phyloP scores from a whole-genome alignment of 2,113 vertebrate species.

The Chitala chitala region DNA sequence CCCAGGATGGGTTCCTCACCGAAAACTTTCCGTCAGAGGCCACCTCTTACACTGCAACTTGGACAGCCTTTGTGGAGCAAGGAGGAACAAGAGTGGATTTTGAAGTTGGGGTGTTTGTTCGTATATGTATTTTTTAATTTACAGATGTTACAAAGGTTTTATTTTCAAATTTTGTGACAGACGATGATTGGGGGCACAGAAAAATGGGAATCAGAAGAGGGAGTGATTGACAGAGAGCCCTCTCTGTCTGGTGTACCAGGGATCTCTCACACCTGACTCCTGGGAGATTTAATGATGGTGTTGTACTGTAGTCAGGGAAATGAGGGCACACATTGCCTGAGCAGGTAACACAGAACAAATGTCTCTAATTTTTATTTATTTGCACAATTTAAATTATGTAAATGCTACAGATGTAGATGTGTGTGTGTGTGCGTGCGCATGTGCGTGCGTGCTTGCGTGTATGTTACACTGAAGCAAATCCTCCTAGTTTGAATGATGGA shows the following conservation, averaged over 20 bases:
- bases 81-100: background rate
- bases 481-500: background rate
- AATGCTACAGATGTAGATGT: constrained; percentile 1
- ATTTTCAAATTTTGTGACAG: no score
- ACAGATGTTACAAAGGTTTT: background rate
- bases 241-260: background rate
- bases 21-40: background rate
- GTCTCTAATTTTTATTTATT: constrained; percentile 37
- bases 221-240: no score
- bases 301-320: constrained; percentile 51
- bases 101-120: background rate
- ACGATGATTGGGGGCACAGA: background rate
- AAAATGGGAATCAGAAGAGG: background rate
- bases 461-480: constrained; percentile 2
- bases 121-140: background rate
- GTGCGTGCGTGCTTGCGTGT: background rate
- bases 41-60: background rate
- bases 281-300: constrained; percentile 16
- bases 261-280: constrained; percentile 24
- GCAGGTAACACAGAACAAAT: constrained; percentile 40
- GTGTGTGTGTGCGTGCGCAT: background rate
- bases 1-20: constrained; percentile 42
- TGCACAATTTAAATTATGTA: constrained; percentile 19
- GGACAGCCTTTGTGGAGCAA: constrained; percentile 18
- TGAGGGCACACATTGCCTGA: constrained; percentile 44